Conservation (phyloP, 2,113 vertebrate species). For the Nothoprocta pentlandii region DNA sequence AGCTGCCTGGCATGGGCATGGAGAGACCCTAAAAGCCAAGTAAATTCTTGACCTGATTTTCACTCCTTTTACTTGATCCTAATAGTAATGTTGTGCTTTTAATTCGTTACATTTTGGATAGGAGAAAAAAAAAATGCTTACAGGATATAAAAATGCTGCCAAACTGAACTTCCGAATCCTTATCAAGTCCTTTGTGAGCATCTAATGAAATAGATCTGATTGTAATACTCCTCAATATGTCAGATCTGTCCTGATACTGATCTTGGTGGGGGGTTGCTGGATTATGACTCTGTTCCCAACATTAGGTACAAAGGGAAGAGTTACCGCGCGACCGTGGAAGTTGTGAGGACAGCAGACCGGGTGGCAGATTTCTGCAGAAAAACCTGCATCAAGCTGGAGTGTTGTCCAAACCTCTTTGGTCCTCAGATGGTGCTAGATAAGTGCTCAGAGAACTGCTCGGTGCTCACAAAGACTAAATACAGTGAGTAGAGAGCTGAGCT, state of each 20-base stretch:
- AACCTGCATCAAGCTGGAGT: slow-evolving; percentile 95
- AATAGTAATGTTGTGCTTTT: background rate
- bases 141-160: background rate
- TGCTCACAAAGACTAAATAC: slow-evolving; percentile 99
- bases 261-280: background rate
- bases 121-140: background rate
- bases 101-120: background rate
- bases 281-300: background rate
- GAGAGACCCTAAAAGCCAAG: slow-evolving; percentile 98
- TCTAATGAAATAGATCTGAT: background rate
- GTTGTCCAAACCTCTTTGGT: slow-evolving; percentile 96
- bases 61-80: background rate
- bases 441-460: slow-evolving; percentile 97
- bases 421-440: slow-evolving; percentile 94
- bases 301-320: slow-evolving; percentile 97
- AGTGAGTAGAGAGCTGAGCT: slow-evolving; percentile 81
- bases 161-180: background rate
- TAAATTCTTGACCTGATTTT: slow-evolving; percentile 72
- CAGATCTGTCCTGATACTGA: background rate
- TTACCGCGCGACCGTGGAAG: slow-evolving; percentile 94
- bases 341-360: slow-evolving; percentile 93
- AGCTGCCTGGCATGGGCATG: slow-evolving; percentile 92
- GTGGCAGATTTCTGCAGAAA: slow-evolving; percentile 97
- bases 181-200: background rate
- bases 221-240: background rate